Evolutionary conservation across 1,140 invertebrate genomes (phyloP), one percentile per base, ranked within the genome.

Genomic region (Calosoma granatense): DNA sequence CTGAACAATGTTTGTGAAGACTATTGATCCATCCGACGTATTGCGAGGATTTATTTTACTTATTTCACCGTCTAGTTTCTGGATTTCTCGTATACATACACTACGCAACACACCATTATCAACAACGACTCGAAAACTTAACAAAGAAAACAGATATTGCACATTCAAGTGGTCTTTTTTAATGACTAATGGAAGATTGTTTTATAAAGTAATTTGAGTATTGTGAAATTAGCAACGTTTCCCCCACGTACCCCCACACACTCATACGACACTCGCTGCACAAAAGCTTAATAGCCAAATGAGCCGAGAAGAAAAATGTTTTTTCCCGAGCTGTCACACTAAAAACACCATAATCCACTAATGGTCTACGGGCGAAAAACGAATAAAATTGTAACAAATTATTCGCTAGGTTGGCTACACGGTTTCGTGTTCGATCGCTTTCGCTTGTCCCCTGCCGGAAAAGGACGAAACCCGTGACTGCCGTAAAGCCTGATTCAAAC

Each of bases 21-120:
- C 64, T 65, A 65, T 65, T 64, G 64, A 65, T 65, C 64, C 64
- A 65, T 56, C 60, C 59, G 63, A 56, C 56, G 60, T 56, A 60
- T 61, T 64, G 59, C 53, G 20, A 55, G 51, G 36, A 57, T 20
- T 55, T 39, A 41, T 39, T 58, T 52, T 54, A 57, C 55, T 41
- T 54, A 23, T 41, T 57, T 57, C 22, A 22, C 17, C 20, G 47
- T 17, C 14, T 41, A 36, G 21, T 56, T 19, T 36, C n/a, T 47
- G 4, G 20, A 21, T 47, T 56, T 43, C 55, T 47, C 20, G 22
- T 22, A 22, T 20, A 2, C 22, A 21, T 21, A 15, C 54, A 41
- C 36, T 20, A 14, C 11, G 17, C 20, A 15, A 20, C 23, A 21
- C 54, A 19, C 9, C 36, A 30, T 41, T 41, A 4, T 56, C 17